Evolutionary conservation across 2,888 invertebrate genomes (phyloP).

Genomic region (Adelphocoris suturalis): DNA sequence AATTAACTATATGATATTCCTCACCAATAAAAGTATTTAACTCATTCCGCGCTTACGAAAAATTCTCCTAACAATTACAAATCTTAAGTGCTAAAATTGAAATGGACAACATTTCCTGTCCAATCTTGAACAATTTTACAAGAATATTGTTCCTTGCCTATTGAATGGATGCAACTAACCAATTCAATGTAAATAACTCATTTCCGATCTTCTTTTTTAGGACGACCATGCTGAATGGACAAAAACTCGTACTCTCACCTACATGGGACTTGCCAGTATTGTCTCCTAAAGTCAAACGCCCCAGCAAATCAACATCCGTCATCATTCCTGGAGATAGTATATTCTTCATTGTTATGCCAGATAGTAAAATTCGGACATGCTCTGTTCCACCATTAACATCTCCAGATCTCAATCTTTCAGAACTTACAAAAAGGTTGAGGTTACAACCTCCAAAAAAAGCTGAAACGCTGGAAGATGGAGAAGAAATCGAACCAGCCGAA

Average conservation of each 20-base stretch:
- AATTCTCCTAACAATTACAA: no score
- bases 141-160: no score
- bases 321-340: conserved; percentile 75
- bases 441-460: not conserved
- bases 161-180: no score
- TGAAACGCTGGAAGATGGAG: conserved; percentile 26
- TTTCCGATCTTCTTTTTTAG: conserved; percentile 78
- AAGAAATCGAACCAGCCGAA: conserved; percentile 51
- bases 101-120: no score
- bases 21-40: no score
- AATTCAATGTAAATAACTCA: not conserved
- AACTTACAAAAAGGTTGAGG: conserved; percentile 49
- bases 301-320: conserved; percentile 72
- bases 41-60: no score
- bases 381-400: conserved; percentile 42
- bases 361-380: conserved; percentile 75
- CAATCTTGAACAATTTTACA: no score
- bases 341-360: conserved; percentile 76
- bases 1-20: no score
- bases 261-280: conserved; percentile 80
- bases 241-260: conserved; percentile 82
- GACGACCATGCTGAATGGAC: conserved; percentile 84
- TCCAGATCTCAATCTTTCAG: conserved; percentile 55
- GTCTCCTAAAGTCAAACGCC: conserved; percentile 75
- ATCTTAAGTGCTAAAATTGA: no score